phyloP scores from a whole-genome alignment of 1,140 invertebrate species.

The Drosophila repletoides region DNA sequence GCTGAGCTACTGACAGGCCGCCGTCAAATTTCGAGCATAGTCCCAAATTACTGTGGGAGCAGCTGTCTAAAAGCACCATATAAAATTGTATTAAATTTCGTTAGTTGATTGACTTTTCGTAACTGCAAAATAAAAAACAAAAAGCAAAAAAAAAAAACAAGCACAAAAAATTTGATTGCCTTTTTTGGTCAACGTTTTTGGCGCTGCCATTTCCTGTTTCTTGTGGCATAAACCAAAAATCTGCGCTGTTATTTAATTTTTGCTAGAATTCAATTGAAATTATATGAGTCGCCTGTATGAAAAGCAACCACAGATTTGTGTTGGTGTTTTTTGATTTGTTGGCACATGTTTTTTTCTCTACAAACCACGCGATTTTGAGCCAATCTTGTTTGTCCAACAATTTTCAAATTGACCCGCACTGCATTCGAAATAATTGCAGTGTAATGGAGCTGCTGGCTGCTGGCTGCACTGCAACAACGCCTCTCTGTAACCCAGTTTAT shows the following conservation, averaged over 20 bases:
- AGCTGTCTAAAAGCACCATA: constrained; percentile 37
- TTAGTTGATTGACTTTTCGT: constrained; percentile 74
- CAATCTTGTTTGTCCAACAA: constrained; percentile 64
- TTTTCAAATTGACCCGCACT: constrained; percentile 39
- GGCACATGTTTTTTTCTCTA: constrained; percentile 27
- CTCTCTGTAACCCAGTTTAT: constrained; percentile 65
- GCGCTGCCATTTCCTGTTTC: constrained; percentile 74
- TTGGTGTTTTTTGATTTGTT: constrained; percentile 26
- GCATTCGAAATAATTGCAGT: too few species aligned
- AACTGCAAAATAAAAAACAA: constrained; percentile 47
- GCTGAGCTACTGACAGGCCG: constrained; percentile 64
- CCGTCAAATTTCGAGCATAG: constrained; percentile 72
- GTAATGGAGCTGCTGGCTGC: too few species aligned
- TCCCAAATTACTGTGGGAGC: constrained; percentile 61
- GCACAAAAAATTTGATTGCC: constrained; percentile 52
- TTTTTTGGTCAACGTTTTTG: constrained; percentile 71
- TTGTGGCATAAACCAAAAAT: neutral
- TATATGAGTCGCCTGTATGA: constrained; percentile 8
- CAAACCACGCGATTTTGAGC: constrained; percentile 33
- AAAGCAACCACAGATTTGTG: constrained; percentile 5
- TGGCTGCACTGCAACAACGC: constrained; percentile 12
- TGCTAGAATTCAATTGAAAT: constrained; percentile 40
- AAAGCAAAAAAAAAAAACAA: constrained; percentile 17
- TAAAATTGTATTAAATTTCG: constrained; percentile 77
- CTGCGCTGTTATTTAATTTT: constrained; percentile 1